Evolutionary conservation across 2,113 vertebrate genomes (phyloP).

Genomic region (Dolichallabes microphthalmus): DNA sequence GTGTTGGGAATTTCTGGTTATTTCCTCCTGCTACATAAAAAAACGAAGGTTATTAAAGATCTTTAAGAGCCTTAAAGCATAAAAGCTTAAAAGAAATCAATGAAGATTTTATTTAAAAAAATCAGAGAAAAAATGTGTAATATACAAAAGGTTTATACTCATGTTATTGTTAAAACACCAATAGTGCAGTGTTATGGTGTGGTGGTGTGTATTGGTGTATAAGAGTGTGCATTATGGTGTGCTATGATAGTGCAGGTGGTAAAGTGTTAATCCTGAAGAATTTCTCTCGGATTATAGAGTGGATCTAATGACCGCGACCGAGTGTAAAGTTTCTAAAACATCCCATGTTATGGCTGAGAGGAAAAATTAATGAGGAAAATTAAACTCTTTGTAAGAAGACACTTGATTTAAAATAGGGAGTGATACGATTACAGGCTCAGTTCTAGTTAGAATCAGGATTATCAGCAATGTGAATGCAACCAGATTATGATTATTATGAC

Average conservation of each 20-base stretch:
- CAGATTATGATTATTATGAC: not conserved
- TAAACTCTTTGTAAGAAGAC: not conserved
- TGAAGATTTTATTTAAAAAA: not conserved
- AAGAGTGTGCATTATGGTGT: not conserved
- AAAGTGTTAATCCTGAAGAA: constrained; percentile 78
- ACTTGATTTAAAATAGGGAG: not conserved
- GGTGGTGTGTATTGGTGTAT: not conserved
- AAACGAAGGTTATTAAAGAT: not conserved
- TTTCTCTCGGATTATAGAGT: constrained; percentile 66
- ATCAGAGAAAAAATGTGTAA: not conserved
- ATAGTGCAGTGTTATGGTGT: not conserved
- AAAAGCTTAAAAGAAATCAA: not conserved
- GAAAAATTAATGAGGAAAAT: constrained; percentile 55
- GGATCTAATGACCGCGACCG: constrained; percentile 61
- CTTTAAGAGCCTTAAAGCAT: not conserved
- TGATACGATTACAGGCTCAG: not conserved
- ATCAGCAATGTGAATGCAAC: not conserved
- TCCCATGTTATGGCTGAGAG: constrained; percentile 73
- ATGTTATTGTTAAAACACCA: not conserved
- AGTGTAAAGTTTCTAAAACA: constrained; percentile 63
- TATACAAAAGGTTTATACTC: not conserved
- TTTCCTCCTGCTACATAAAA: too few species aligned
- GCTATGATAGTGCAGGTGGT: constrained; percentile 23
- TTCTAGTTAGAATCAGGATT: not conserved
- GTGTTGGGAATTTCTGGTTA: not conserved